Evolutionary conservation across 2,888 invertebrate genomes (phyloP).

Genomic region (Andrena haemorrhoa): DNA sequence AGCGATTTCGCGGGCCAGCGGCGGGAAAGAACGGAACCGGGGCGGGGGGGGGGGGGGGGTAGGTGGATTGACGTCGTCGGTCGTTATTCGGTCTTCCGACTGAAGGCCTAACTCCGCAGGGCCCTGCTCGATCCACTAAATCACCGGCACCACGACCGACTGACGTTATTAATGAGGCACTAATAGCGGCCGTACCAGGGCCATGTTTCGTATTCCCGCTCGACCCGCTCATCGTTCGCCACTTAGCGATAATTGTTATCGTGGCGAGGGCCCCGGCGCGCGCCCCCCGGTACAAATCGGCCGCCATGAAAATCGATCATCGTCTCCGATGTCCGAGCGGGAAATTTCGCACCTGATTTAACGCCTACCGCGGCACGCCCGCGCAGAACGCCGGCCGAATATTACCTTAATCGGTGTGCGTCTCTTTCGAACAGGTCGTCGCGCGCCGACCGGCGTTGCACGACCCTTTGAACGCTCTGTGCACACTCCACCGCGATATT

Average conservation of each 20-base stretch:
- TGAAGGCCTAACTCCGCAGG: constrained; percentile 9
- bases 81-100: constrained; percentile 67
- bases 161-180: constrained; percentile 79
- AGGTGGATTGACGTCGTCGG: constrained; percentile 54
- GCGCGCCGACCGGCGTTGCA: constrained; percentile 8
- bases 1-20: constrained; percentile 44
- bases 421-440: constrained; percentile 11
- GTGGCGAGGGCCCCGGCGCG: constrained; percentile 51
- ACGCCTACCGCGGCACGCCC: neutral
- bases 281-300: constrained; percentile 47
- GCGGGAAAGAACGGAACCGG: neutral
- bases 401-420: constrained; percentile 9
- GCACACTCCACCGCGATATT: neutral
- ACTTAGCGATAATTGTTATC: constrained; percentile 74
- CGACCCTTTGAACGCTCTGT: constrained; percentile 1
- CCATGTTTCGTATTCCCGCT: constrained; percentile 77
- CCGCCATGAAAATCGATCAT: constrained; percentile 60
- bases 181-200: constrained; percentile 72
- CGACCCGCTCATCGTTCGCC: constrained; percentile 73
- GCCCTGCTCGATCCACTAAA: constrained; percentile 61
- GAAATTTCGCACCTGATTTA: constrained; percentile 24
- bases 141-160: constrained; percentile 65
- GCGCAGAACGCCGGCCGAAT: neutral
- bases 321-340: constrained; percentile 13
- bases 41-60: constrained; percentile 12